These are phyloP conservation scores for Zingel zingel DNA, from an alignment of 2,113 vertebrate species.

Conservation along the genomic window DNA sequence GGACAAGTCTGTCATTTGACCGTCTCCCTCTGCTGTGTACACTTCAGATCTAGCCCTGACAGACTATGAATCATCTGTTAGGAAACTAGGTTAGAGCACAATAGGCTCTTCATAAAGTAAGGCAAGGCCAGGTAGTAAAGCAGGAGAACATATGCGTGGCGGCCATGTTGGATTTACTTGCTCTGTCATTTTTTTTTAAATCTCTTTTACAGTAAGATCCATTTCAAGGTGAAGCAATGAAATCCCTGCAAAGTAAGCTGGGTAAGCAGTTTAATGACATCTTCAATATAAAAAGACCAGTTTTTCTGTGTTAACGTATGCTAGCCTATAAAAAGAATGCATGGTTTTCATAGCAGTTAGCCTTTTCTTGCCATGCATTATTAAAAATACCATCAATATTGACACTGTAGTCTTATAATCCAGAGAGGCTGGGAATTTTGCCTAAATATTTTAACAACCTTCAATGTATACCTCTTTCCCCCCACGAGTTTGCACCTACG, in stretches of 20 bases:
- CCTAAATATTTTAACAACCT: slow-evolving; percentile 80
- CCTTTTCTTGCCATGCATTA: slow-evolving; percentile 45
- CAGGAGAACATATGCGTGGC: slow-evolving; percentile 23
- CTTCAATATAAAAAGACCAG: slow-evolving; percentile 21
- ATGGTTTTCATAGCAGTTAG: slow-evolving; percentile 11
- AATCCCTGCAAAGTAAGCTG: slow-evolving; percentile 7
- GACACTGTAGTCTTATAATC: slow-evolving; percentile 61
- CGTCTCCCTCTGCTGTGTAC: slow-evolving; percentile 70
- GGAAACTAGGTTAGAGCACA: slow-evolving; percentile 81
- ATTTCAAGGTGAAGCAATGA: slow-evolving; percentile 30
- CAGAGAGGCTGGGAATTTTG: slow-evolving; percentile 57
- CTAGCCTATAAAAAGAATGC: background rate
- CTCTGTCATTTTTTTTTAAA: slow-evolving; percentile 14
- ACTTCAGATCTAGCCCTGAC: slow-evolving; percentile 71
- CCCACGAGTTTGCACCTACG: slow-evolving; percentile 47
- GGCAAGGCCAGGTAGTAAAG: slow-evolving; percentile 54
- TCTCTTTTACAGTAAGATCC: slow-evolving; percentile 15
- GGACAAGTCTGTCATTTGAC: slow-evolving; percentile 78
- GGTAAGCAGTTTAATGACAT: slow-evolving; percentile 30
- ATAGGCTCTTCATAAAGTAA: slow-evolving; percentile 75
- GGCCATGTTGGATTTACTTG: slow-evolving; percentile 60
- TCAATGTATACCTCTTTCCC: slow-evolving; percentile 63
- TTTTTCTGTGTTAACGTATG: slow-evolving; percentile 16
- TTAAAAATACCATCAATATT: slow-evolving; percentile 75
- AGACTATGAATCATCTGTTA: slow-evolving; percentile 78